phyloP scores from a whole-genome alignment of 2,797 vertebrate species.

The Nothura maculosa region DNA sequence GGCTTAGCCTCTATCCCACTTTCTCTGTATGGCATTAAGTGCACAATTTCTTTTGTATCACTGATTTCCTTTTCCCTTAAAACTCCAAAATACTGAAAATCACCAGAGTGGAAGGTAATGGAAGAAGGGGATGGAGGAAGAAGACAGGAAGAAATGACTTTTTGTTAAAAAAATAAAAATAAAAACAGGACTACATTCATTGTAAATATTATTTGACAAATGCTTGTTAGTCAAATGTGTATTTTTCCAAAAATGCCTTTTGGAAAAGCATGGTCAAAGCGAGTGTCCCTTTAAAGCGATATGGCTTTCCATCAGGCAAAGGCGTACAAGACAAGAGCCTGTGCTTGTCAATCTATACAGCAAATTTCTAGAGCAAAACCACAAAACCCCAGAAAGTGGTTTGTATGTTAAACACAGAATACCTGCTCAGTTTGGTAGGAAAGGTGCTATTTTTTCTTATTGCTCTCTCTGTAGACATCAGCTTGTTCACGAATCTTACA shows the following conservation, averaged over 20 bases:
- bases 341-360: neutral
- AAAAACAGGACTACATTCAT: neutral
- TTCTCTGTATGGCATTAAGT: neutral
- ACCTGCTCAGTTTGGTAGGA: neutral
- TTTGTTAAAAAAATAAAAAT: neutral
- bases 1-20: neutral
- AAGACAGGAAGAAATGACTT: neutral
- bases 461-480: slow-evolving; percentile 28
- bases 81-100: neutral
- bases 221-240: neutral
- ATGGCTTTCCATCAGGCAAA: neutral
- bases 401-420: slow-evolving; percentile 3
- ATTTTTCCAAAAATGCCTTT: neutral
- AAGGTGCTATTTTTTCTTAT: slow-evolving; percentile 50
- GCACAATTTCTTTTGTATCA: neutral
- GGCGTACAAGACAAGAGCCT: neutral
- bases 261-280: neutral
- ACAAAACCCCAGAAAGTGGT: neutral
- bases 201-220: neutral
- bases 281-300: neutral
- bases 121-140: neutral
- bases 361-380: slow-evolving; percentile 3
- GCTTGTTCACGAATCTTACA: slow-evolving; percentile 52
- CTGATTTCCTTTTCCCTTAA: neutral
- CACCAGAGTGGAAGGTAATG: neutral